These are phyloP conservation scores for Achlya flavicornis DNA, from an alignment of 2,888 invertebrate species.

Conservation along the genomic window DNA sequence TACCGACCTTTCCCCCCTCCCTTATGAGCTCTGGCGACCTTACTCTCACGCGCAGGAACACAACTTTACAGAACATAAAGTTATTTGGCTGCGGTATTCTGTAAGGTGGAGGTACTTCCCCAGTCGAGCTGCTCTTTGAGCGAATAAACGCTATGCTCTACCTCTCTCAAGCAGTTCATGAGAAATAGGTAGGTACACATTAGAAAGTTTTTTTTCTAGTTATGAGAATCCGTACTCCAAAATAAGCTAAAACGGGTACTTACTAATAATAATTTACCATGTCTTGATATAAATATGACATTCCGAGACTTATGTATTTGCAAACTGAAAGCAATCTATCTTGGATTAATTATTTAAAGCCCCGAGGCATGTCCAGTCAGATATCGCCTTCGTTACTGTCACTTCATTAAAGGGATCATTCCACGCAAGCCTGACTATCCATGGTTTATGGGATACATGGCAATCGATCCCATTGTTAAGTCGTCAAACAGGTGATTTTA, in stretches of 20 bases:
- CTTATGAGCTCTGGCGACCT: too few species aligned
- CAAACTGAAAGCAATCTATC: not conserved
- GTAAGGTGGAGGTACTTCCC: too few species aligned
- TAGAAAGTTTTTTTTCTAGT: too few species aligned
- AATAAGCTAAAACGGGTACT: not conserved
- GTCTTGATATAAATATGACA: too few species aligned
- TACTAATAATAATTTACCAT: constrained; percentile 24
- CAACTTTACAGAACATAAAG: too few species aligned
- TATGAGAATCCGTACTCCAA: too few species aligned
- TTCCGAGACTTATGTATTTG: not conserved
- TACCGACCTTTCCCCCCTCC: too few species aligned
- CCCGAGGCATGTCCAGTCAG: constrained; percentile 21
- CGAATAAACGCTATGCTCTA: too few species aligned
- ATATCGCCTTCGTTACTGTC: constrained; percentile 39
- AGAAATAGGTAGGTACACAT: constrained; percentile 1
- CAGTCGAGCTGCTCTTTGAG: too few species aligned
- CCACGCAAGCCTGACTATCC: constrained; percentile 46
- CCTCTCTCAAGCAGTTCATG: too few species aligned
- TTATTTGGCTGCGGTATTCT: too few species aligned
- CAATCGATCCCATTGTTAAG: constrained; percentile 61
- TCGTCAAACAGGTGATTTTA: constrained; percentile 54
- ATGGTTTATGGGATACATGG: constrained; percentile 55
- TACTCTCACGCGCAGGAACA: too few species aligned
- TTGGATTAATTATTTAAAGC: not conserved
- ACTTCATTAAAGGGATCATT: constrained; percentile 70